These are phyloP conservation scores for Megaustenia siamemsis DNA, from an alignment of 2,888 invertebrate species.

Conservation along the genomic window DNA sequence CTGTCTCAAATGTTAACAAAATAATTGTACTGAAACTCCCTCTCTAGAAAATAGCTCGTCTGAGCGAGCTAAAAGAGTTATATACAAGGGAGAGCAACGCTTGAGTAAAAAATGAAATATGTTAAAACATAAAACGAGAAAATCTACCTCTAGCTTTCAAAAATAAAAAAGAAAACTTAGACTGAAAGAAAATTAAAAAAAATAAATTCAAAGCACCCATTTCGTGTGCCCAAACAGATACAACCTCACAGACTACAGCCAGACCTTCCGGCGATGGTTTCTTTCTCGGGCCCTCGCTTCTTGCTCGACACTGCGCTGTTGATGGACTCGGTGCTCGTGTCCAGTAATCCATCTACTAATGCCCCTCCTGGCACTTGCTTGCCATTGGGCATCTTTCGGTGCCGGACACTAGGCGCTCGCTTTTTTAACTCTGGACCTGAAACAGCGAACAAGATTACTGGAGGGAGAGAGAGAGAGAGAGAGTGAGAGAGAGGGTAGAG, in stretches of 20 bases:
- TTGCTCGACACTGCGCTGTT: slow-evolving; percentile 36
- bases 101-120: no score
- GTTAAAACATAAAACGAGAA: no score
- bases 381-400: not conserved
- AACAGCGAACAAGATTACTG: no score
- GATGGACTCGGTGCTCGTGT: slow-evolving; percentile 44
- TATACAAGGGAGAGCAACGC: no score
- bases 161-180: no score
- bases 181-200: not conserved
- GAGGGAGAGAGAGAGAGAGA: not conserved
- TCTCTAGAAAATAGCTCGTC: no score
- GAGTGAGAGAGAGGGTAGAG: no score
- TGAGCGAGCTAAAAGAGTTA: no score
- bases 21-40: no score
- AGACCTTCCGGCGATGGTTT: slow-evolving; percentile 33
- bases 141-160: no score
- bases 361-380: not conserved
- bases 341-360: slow-evolving; percentile 6
- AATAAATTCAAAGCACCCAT: not conserved
- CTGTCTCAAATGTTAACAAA: no score
- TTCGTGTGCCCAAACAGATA: not conserved
- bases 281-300: slow-evolving; percentile 30
- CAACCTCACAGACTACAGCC: slow-evolving; percentile 30
- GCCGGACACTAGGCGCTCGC: slow-evolving; percentile 11
- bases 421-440: slow-evolving; percentile 14